Evolutionary conservation across 1,140 invertebrate genomes (phyloP).

Genomic region (Drosophila funebris): DNA sequence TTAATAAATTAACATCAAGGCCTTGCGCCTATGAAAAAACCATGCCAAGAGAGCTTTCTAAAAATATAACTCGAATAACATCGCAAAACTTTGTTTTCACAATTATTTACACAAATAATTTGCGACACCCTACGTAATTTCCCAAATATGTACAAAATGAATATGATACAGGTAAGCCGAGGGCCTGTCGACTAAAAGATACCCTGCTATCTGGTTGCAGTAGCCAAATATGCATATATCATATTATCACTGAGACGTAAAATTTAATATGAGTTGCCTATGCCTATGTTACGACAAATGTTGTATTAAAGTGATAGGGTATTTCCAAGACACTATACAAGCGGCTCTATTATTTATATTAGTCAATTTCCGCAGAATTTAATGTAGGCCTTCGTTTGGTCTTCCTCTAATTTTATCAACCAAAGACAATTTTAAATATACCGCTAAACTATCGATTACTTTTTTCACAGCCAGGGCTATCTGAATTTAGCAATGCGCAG

Average conservation of each 20-base stretch:
- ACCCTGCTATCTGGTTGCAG: not conserved
- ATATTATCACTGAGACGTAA: too few species aligned
- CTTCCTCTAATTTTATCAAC: too few species aligned
- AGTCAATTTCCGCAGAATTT: too few species aligned
- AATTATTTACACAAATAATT: not conserved
- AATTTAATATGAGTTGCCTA: too few species aligned
- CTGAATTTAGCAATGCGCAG: too few species aligned
- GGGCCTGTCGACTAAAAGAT: not conserved
- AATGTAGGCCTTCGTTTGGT: too few species aligned
- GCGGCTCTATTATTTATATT: too few species aligned
- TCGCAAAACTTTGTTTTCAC: not conserved
- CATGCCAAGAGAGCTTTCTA: slow-evolving; percentile 36
- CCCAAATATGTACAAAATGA: not conserved
- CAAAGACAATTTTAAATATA: too few species aligned
- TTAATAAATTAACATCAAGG: slow-evolving; percentile 35
- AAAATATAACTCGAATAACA: slow-evolving; percentile 15
- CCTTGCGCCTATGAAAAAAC: slow-evolving; percentile 27
- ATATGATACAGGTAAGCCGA: not conserved
- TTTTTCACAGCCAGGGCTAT: not conserved
- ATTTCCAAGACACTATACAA: too few species aligned
- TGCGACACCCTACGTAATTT: not conserved
- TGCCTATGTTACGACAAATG: too few species aligned
- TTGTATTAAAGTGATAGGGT: too few species aligned
- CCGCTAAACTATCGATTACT: not conserved
- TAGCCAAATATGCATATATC: too few species aligned